Conservation (phyloP, 2,888 invertebrate genomes). For the Rotaria macrura region DNA sequence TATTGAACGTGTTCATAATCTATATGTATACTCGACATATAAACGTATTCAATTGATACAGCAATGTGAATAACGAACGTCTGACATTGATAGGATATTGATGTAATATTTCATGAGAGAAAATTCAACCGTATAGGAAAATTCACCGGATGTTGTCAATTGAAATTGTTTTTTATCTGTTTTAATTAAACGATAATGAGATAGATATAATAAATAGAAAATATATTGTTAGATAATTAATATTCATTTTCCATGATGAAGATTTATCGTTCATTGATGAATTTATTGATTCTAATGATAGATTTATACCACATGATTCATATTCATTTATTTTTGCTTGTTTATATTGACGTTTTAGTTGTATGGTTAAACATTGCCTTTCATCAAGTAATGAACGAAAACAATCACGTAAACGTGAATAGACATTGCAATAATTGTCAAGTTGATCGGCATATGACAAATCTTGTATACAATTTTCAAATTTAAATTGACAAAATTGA, state of each 20-base stretch:
- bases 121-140: background rate
- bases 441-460: background rate
- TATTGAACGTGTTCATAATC: constrained; percentile 15
- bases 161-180: background rate
- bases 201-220: background rate
- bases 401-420: constrained; percentile 22
- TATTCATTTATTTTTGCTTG: background rate
- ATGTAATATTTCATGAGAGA: background rate
- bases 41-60: background rate
- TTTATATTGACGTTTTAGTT: constrained; percentile 10
- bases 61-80: background rate
- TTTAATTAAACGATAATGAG: background rate
- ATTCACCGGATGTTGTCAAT: background rate
- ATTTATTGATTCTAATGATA: background rate
- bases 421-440: background rate
- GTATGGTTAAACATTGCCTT: background rate
- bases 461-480: constrained; percentile 13
- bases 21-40: background rate
- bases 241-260: background rate
- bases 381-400: background rate
- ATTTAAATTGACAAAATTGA: constrained; percentile 13
- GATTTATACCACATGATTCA: background rate
- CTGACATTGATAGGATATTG: background rate
- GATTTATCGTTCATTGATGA: background rate
- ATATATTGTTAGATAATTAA: background rate